phyloP scores from a whole-genome alignment of 2,888 invertebrate species.

The Trypoxylon attenuatum region DNA sequence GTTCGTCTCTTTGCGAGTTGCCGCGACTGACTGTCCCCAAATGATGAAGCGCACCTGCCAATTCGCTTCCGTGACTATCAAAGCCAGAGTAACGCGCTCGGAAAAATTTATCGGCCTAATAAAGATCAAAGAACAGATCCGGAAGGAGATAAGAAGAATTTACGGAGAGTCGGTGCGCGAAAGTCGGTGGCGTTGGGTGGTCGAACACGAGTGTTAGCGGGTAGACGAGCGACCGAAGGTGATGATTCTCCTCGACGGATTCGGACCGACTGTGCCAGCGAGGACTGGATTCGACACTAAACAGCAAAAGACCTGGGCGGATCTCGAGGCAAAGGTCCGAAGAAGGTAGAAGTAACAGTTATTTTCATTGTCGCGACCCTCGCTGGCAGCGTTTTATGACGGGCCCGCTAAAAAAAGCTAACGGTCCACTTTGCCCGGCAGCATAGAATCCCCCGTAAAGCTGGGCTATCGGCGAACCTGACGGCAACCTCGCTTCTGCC shows the following conservation, averaged over 20 bases:
- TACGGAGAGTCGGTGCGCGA: too few relatives aligned
- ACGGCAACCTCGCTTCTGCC: slow-evolving; percentile 20
- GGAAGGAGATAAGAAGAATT: slow-evolving; percentile 24
- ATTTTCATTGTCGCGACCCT: slow-evolving; percentile 64
- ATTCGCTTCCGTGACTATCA: background rate
- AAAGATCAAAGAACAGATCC: slow-evolving; percentile 18
- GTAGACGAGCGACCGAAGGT: background rate
- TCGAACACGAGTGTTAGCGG: background rate
- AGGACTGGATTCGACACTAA: slow-evolving; percentile 26
- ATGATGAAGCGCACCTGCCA: background rate
- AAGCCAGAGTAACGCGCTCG: background rate
- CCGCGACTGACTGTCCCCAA: background rate
- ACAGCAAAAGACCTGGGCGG: slow-evolving; percentile 29
- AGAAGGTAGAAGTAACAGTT: slow-evolving; percentile 63
- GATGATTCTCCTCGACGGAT: slow-evolving; percentile 42
- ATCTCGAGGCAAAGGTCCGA: slow-evolving; percentile 20
- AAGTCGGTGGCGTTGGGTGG: too few relatives aligned
- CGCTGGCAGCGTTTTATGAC: slow-evolving; percentile 62
- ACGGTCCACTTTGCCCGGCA: slow-evolving; percentile 57
- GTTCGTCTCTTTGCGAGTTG: too few relatives aligned
- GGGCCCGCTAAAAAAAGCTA: slow-evolving; percentile 58
- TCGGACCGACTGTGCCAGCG: slow-evolving; percentile 40
- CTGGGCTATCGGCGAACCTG: slow-evolving; percentile 20
- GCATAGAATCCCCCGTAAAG: slow-evolving; percentile 29
- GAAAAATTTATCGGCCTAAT: slow-evolving; percentile 30